Evolutionary conservation across 2,888 invertebrate species (phyloP).

Genomic region (Ctena decussata): DNA sequence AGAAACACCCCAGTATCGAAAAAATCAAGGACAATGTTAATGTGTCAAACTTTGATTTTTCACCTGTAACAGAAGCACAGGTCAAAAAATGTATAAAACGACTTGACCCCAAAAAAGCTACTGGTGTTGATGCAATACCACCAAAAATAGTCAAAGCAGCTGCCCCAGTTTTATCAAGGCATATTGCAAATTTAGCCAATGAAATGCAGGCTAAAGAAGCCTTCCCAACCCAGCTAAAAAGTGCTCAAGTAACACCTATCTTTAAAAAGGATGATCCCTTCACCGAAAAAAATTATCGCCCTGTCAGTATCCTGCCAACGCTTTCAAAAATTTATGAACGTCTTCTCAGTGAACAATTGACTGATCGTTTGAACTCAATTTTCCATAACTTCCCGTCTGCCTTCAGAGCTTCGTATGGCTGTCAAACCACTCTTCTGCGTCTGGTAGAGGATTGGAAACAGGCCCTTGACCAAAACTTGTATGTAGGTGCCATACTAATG

Average conservation of each 20-base stretch:
- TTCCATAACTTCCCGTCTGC: too few relatives aligned
- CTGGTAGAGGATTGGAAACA: neutral
- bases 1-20: constrained; percentile 8
- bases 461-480: neutral
- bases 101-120: constrained; percentile 24
- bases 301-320: constrained; percentile 25
- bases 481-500: neutral
- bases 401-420: constrained; percentile 15
- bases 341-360: constrained; percentile 11
- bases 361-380: too few relatives aligned
- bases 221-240: neutral
- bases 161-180: neutral
- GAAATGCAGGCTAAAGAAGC: neutral
- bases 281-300: constrained; percentile 27
- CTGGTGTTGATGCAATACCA: constrained; percentile 32
- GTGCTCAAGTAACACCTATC: constrained; percentile 15
- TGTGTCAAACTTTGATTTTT: neutral
- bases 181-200: constrained; percentile 1
- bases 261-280: constrained; percentile 27
- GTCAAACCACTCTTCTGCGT: constrained; percentile 22
- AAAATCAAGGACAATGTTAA: constrained; percentile 5
- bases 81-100: neutral
- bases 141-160: constrained; percentile 17
- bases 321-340: constrained; percentile 21
- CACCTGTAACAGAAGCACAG: neutral